Percentiles rank a stretch among this genome's conserved stretches.
These are phyloP conservation scores for Heliocidaris tuberculata DNA, from an alignment of 35 echinoderm and acorn worm genomes.

Conservation along the genomic window DNA sequence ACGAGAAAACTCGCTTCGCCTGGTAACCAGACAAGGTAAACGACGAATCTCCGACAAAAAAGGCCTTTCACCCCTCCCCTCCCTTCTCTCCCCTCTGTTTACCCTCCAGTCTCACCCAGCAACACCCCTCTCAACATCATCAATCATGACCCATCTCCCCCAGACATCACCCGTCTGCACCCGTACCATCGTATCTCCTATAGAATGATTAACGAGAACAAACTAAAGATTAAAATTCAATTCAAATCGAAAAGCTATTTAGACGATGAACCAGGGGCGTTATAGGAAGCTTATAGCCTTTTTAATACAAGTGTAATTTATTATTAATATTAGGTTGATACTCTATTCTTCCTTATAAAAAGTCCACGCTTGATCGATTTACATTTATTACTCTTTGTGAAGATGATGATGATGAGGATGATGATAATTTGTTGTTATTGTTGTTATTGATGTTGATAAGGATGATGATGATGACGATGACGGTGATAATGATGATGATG, in stretches of 20 bases:
- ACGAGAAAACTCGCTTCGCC: too few species aligned
- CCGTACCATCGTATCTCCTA: neutral
- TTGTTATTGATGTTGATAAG: conserved; percentile 30
- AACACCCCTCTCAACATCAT: neutral
- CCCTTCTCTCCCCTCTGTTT: neutral
- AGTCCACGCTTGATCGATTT: too few species aligned
- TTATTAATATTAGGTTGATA: too few species aligned
- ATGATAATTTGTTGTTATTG: conserved; percentile 29
- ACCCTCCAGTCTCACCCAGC: neutral
- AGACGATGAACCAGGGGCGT: neutral
- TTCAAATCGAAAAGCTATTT: neutral
- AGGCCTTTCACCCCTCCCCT: too few species aligned
- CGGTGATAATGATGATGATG: conserved; percentile 53
- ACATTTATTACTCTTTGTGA: neutral
- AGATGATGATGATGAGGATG: conserved; percentile 5
- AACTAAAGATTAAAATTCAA: neutral
- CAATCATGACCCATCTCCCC: neutral
- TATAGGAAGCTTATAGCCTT: too few species aligned
- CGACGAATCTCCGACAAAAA: too few species aligned
- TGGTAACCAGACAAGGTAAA: too few species aligned
- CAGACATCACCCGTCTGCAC: neutral
- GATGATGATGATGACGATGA: conserved; percentile 52
- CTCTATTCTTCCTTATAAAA: too few species aligned
- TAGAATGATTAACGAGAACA: neutral
- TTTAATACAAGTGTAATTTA: too few species aligned